Evolutionary conservation across 2,113 vertebrate genomes (phyloP), one percentile per base, ranked within the genome.

Genomic region (Saguinus midas): DNA sequence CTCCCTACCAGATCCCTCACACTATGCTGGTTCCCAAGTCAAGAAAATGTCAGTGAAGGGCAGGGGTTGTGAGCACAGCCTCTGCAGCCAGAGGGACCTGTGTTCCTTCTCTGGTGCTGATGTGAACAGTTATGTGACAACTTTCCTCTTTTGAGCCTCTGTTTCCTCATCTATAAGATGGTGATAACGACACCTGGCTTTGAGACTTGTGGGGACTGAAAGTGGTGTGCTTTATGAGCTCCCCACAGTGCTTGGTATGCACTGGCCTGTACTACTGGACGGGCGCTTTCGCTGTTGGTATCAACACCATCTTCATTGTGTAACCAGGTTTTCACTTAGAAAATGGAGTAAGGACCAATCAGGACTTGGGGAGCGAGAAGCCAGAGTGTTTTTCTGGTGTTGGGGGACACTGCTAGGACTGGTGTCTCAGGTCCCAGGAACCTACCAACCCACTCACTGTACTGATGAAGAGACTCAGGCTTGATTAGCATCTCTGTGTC

Each of bases 1-100:
- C 35, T 76, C 43, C n/a, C 50, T 11, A 4, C 45, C 73, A 40
- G 0, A 35, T 17, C 45, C 57, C 43, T 14, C 8, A 20, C 3
- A 17, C 4, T 8, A 32, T 20, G n/a, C 90, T 52, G 64, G 12
- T 21, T 64, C 40, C 73, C 23, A 13, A 52, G 29, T 29, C 64
- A 35, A 18, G 58, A 25, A 75, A 20, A 86, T 0, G 1, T 12
- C 29, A 9, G 1, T 6, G 61, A 66, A 7, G 29, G 0, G 3
- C 0, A 23, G 10, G 4, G 61, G 29, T 50, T 9, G 40, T 0
- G 0, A 37, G 89, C 58, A 27, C 4, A 3, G 73, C 11, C 52
- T 68, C 52, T 66, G 37, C 3, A 5, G 43, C 68, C 43, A 6
- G 35, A 2, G 13, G 58, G 80, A 45, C 40, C 43, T 21, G 37